A percentile compares a stretch with the other conserved stretches of the same genome.
Conservation (phyloP, 2,888 invertebrate species). For the Brenthis hecate region DNA sequence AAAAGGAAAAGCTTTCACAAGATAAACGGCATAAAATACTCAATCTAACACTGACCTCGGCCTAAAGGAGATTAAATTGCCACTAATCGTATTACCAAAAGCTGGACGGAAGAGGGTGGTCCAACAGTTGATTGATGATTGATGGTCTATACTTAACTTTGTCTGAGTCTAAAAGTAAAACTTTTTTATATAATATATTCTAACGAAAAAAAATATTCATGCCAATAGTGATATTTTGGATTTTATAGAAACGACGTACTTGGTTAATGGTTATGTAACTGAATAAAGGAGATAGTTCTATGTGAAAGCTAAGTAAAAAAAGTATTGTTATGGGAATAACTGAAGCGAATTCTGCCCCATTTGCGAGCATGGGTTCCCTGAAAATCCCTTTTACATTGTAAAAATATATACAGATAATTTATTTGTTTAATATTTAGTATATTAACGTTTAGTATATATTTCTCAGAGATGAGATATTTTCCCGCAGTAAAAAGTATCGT, state of each 20-base stretch:
- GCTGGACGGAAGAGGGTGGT: constrained; percentile 32
- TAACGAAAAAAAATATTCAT: background rate
- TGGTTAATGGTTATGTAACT: background rate
- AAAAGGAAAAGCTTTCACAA: constrained; percentile 9
- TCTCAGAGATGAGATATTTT: too few species aligned
- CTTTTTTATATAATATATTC: too few species aligned
- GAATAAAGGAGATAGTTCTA: constrained; percentile 5
- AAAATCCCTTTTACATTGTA: background rate
- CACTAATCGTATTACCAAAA: constrained; percentile 36
- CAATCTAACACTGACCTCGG: constrained; percentile 33
- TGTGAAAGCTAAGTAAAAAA: constrained; percentile 10
- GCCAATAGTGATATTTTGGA: background rate
- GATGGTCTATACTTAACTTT: constrained; percentile 30
- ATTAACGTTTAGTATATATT: too few species aligned
- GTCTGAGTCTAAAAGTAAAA: constrained; percentile 13
- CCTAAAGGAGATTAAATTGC: constrained; percentile 39
- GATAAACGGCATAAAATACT: constrained; percentile 27
- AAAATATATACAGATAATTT: background rate
- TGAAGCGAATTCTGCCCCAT: constrained; percentile 1
- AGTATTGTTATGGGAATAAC: constrained; percentile 2
- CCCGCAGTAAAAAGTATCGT: too few species aligned
- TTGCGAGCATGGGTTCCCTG: background rate
- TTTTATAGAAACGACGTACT: background rate
- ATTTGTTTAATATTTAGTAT: background rate
- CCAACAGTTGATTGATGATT: constrained; percentile 40